These are phyloP conservation scores for Furcifer pardalis DNA, from an alignment of 2,797 vertebrate species.

Conservation along the genomic window DNA sequence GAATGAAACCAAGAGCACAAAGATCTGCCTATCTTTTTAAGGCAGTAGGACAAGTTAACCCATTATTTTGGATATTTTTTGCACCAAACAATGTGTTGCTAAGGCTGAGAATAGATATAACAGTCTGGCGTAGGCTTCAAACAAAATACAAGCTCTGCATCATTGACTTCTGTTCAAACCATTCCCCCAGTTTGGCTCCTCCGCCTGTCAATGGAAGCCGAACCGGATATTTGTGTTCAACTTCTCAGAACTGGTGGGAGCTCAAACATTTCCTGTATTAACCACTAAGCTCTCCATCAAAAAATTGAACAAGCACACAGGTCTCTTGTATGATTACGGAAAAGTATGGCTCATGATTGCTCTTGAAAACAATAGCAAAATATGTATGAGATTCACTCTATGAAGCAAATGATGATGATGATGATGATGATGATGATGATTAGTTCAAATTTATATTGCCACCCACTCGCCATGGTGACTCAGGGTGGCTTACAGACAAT, in stretches of 20 bases:
- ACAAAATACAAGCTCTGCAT: conserved; percentile 65
- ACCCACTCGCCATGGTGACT: no score
- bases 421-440: no score
- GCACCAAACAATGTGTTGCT: conserved; percentile 65
- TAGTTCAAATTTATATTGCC: no score
- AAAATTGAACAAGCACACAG: conserved; percentile 11
- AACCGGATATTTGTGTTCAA: conserved; percentile 51
- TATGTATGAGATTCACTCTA: conserved; percentile 56
- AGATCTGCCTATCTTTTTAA: neutral
- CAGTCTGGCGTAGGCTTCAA: conserved; percentile 57
- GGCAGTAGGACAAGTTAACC: neutral
- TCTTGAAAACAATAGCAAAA: conserved; percentile 12
- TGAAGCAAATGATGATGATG: conserved; percentile 62
- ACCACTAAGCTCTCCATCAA: conserved; percentile 14
- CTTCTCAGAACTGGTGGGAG: conserved; percentile 50
- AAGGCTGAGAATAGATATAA: conserved; percentile 65
- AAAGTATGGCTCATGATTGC: conserved; percentile 4
- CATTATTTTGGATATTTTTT: neutral
- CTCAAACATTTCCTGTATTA: conserved; percentile 46
- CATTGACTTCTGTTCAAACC: conserved; percentile 49
- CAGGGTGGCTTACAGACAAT: no score
- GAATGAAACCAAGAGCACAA: neutral
- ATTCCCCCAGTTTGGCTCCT: conserved; percentile 60
- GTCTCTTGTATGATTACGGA: conserved; percentile 49
- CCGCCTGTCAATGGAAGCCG: conserved; percentile 41